Base-by-base conservation (phyloP, 2,113 vertebrate genomes). In the Mesoclemmys tuberculata region DNA sequence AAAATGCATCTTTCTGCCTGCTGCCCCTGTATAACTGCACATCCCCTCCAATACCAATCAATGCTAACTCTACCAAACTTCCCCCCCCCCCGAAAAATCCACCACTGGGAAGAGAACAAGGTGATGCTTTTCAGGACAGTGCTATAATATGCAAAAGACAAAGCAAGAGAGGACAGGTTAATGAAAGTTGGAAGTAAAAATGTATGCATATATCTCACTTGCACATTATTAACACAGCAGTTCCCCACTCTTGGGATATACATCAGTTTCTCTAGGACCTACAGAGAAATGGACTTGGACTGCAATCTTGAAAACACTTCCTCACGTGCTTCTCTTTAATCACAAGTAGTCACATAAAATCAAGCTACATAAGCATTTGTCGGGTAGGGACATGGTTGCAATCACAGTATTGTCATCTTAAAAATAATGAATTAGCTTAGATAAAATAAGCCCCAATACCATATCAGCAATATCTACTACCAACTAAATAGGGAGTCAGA, bases 401-500 rank as follows among this genome's bases (percentile, higher is more conserved):
- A 68, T 85, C 55, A 85, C 38, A 75, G 24, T 38, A 41, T 41
- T 74, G 22, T 22, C 11, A 24, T 74, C 38, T 74, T 74, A 93
- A 94, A 90, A 90, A 79, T 52, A 94, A 89, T 84, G 94, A 94
- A 95, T 95, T 93, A 91, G 87, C 41, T 95, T 78, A 97, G 92
- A 97, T 95, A 96, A 97, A 97, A 97, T 93, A 95, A 97, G 96
- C 93, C 89, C 92, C 94, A 38, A 16, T 2, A 4, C 5, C 80
- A 85, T 87, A 55, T 87, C 90, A 92, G 92, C 95, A 94, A 95
- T 96, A 51, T 18, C 13, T 54, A 61, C 41, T 88, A 93, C 95
- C 94, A 95, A 96, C 83, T 88, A 83, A 94, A 84, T 95, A 91
- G 93, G 95, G 97, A 94, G 96, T 96, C 95, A 96, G 95, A 97